Base-by-base conservation (phyloP, 2,797 vertebrate genomes). In the Hephaestus fuliginosus region DNA sequence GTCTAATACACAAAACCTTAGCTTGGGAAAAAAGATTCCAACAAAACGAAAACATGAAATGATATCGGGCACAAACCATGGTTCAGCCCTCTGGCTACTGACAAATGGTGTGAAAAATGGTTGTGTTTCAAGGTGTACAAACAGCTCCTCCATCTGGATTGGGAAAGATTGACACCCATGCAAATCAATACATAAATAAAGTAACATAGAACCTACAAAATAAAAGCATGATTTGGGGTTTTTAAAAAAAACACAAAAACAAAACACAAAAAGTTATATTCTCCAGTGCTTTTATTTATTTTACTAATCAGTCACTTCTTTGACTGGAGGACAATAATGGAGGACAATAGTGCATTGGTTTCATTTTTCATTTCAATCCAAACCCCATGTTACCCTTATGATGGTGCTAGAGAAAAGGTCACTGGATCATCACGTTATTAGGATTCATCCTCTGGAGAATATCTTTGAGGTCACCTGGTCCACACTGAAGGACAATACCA, bases 111-210 rank as follows among this genome's bases (percentile, higher is more conserved):
- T 60, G 73, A 70, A 82, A 56, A 63, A 82, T 65, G 33, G 69
- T 57, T 70, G 76, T 62, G 78, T 76, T 73, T 60, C 77, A 70
- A 75, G 83, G 72, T 89, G 93, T 87, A 85, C 77, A 77, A 84
- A 89, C 93, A 95, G 94, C 94, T 93, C 95, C 95, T 94, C 93
- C 95, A 85, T 83, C 93, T 93, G 95, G 93, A 84, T 33, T 43
- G 33, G 12, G 12, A 66, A 46, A 73, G 84, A 90, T 86, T 70
- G 74, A 85, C 90, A 87, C 61, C 73, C 60, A 73, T 30, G 11
- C 22, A 70, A 39, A 33, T 41, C 20, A 20, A 28, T 17, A 18
- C 10, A 7, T 1, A 39, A 49, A 63, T 17, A 10, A 48, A 30
- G 36, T 3, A 2, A 25, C 43, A 20, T 3, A 15, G 36, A 67